These are phyloP conservation scores for Botia almorhae DNA, from an alignment of 2,797 vertebrate species.

Conservation along the genomic window DNA sequence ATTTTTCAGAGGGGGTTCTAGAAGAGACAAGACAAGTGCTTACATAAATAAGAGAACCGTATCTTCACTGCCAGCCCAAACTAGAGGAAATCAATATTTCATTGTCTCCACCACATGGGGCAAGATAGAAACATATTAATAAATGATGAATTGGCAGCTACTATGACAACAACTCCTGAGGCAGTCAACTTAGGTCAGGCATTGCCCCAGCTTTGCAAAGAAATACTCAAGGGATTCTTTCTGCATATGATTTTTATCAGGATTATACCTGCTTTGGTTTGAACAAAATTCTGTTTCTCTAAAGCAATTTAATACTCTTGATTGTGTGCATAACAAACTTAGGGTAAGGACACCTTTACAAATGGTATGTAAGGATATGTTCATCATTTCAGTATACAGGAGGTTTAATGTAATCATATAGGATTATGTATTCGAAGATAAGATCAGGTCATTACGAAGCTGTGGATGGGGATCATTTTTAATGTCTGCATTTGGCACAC, in stretches of 20 bases:
- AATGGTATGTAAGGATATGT: not conserved
- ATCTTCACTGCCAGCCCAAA: slow-evolving; percentile 47
- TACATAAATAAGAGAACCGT: slow-evolving; percentile 53
- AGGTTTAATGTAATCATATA: not conserved
- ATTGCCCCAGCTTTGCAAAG: not conserved
- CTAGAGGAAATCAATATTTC: slow-evolving; percentile 76
- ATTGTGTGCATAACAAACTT: not conserved
- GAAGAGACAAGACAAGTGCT: slow-evolving; percentile 48
- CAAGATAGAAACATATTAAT: slow-evolving; percentile 69
- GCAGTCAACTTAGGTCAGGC: slow-evolving; percentile 56
- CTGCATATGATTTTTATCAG: not conserved
- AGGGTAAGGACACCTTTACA: not conserved
- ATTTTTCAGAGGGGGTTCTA: not conserved
- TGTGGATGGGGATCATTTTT: slow-evolving; percentile 31
- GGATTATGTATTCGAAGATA: slow-evolving; percentile 7
- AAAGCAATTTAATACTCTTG: not conserved
- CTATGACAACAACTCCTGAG: slow-evolving; percentile 68
- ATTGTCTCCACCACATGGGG: slow-evolving; percentile 63
- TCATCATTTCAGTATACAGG: not conserved
- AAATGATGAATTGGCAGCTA: slow-evolving; percentile 72
- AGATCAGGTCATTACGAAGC: slow-evolving; percentile 62
- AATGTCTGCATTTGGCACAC: not conserved
- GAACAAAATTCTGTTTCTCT: not conserved
- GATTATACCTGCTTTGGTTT: not conserved
- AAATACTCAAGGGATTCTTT: not conserved